Conservation (phyloP, 2,113 vertebrate genomes). For the Castor canadensis region DNA sequence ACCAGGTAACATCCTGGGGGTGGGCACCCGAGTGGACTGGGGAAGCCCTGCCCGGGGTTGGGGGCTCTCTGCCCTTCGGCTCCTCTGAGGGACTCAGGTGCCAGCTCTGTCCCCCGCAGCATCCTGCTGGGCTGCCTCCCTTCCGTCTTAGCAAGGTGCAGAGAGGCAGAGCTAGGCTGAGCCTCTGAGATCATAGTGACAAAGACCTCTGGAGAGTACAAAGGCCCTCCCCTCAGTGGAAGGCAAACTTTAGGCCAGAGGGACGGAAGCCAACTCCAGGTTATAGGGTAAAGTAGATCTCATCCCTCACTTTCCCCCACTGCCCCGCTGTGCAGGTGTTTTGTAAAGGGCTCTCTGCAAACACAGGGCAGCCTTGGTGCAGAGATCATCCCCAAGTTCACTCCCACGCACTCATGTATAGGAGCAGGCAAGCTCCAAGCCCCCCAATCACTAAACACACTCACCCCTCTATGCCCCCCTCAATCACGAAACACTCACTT, state of each 20-base stretch:
- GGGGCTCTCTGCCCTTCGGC: not conserved
- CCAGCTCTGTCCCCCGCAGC: not conserved
- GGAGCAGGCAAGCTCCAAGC: not conserved
- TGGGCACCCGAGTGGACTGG: not conserved
- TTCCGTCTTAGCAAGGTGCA: not conserved
- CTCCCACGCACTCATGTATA: not conserved
- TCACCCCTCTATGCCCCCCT: too few species aligned
- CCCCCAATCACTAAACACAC: not conserved
- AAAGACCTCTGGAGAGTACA: not conserved
- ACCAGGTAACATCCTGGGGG: conserved; percentile 84
- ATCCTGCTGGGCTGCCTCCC: not conserved
- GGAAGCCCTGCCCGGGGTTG: rapidly evolving
- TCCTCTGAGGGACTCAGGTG: not conserved
- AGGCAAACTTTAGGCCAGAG: not conserved
- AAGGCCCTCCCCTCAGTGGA: not conserved
- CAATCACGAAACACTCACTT: too few species aligned
- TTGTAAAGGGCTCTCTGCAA: too few species aligned
- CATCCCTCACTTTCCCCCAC: not conserved
- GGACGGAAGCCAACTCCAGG: not conserved
- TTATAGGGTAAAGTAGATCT: not conserved
- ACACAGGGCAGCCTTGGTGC: rapidly evolving
- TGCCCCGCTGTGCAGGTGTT: rapidly evolving
- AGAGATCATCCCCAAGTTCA: not conserved
- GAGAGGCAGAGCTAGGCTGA: not conserved
- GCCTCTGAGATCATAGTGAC: not conserved